Base-by-base conservation (phyloP, 2,113 vertebrate genomes). In the Shinisaurus crocodilurus region DNA sequence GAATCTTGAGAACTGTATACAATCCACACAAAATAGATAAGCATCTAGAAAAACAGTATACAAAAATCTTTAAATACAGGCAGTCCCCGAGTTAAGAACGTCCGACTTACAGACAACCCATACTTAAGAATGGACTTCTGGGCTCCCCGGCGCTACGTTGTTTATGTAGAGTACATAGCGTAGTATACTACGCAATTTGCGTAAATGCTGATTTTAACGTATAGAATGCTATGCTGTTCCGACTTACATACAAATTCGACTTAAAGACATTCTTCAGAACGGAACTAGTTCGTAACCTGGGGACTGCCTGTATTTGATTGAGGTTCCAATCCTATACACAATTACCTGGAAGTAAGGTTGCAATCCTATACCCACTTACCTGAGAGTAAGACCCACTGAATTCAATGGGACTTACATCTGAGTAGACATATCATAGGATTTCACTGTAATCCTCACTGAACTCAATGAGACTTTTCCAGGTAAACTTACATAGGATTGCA, bases 1-100 rank as follows among this genome's bases (percentile, higher is more conserved):
- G 90, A 91, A 93, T 16, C 83, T 43, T 65, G 34, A 94, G 0
- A 80, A 89, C 93, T 94, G 15, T 93, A 93, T 94, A 93, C 0
- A 67, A 84, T 87, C 60, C 70, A 57, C 34, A 25, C 79, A 89
- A 76, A 7, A 57, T 74, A 91, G 60, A 37, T 76, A 88, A 72
- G 34, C 0, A 65, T 43, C 27, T 69, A 69, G 57, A 57, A 84
- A 84, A 85, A 15, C n/a, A 1, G 54, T 77, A 77, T 50, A 50
- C 15, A 29, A 60, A 25, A 29, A 90, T 60, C 18, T 34, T 89
- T 27, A 74, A 79, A 67, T 65, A 18, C 18, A n/a, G n/a, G n/a
- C n/a, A n/a, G n/a, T n/a, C n/a, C n/a, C n/a, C n/a, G n/a, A n/a
- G n/a, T n/a, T n/a, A n/a, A n/a, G n/a, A n/a, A n/a, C n/a, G n/a